Percentiles rank a stretch among this genome's conserved stretches.
Evolutionary conservation across 2,888 invertebrate genomes (phyloP).

Genomic region (Drosophila prostipennis): DNA sequence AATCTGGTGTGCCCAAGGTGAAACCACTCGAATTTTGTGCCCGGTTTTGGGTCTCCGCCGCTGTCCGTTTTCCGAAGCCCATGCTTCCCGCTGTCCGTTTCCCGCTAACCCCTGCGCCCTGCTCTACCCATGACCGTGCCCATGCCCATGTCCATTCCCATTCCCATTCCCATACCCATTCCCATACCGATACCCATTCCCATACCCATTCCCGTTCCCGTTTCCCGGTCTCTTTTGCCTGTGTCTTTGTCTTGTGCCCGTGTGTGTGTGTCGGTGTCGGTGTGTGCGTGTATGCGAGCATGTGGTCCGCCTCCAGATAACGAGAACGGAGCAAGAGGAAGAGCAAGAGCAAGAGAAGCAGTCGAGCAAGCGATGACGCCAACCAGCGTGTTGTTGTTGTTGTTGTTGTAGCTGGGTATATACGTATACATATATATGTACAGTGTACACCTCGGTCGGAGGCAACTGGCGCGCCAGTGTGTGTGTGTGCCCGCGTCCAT

Average conservation of each 20-base stretch:
- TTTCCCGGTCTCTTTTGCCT: conserved; percentile 32
- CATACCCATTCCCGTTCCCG: conserved; percentile 22
- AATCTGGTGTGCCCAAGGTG: conserved; percentile 59
- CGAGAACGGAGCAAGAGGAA: conserved; percentile 49
- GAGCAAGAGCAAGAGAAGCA: conserved; percentile 48
- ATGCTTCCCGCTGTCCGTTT: conserved; percentile 4
- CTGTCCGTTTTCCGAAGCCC: conserved; percentile 4
- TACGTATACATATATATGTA: neutral
- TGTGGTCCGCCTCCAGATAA: conserved; percentile 80
- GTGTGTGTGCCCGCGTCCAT: conserved; percentile 23
- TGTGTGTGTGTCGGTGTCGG: conserved; percentile 11
- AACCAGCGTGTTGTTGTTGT: conserved; percentile 56
- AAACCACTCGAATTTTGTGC: conserved; percentile 53
- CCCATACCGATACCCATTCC: conserved; percentile 1
- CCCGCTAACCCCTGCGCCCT: conserved; percentile 6
- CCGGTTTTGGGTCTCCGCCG: conserved; percentile 22
- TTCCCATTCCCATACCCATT: neutral
- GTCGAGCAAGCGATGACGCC: conserved; percentile 69
- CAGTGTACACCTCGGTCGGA: conserved; percentile 3
- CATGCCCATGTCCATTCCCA: conserved; percentile 6
- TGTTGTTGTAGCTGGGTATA: conserved; percentile 20
- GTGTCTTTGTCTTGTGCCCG: conserved; percentile 27
- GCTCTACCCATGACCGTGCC: conserved; percentile 15
- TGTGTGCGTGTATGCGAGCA: conserved; percentile 40
- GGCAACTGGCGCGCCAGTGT: conserved; percentile 8